phyloP scores from a whole-genome alignment of 2,888 invertebrate species.

The Drosophila planitibia region DNA sequence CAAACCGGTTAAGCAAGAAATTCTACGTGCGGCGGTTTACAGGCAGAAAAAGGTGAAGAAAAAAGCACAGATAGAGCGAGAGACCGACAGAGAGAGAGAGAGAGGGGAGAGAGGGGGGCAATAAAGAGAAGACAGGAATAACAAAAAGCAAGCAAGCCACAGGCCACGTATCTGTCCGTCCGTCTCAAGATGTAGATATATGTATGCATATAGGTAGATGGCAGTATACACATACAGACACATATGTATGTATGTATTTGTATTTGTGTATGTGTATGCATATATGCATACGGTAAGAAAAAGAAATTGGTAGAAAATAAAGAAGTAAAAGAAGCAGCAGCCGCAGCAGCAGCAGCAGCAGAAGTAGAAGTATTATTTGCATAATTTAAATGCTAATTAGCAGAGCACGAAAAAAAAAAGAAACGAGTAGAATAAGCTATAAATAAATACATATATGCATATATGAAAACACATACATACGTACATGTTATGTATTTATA shows the following conservation, averaged over 20 bases:
- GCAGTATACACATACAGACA: slow-evolving; percentile 6
- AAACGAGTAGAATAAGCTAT: slow-evolving; percentile 43
- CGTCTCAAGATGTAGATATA: slow-evolving; percentile 12
- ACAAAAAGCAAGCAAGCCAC: slow-evolving; percentile 27
- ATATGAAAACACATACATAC: slow-evolving; percentile 14
- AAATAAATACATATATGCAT: slow-evolving; percentile 31
- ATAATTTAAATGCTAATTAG: slow-evolving; percentile 78
- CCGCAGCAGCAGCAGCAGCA: not conserved
- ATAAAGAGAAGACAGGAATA: slow-evolving; percentile 24
- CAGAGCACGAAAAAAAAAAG: slow-evolving; percentile 9
- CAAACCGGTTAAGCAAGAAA: slow-evolving; percentile 69
- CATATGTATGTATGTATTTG: slow-evolving; percentile 30
- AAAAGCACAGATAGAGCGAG: slow-evolving; percentile 8
- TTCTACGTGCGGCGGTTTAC: slow-evolving; percentile 59
- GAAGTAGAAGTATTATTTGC: slow-evolving; percentile 66
- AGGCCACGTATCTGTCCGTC: slow-evolving; percentile 50
- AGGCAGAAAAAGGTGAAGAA: slow-evolving; percentile 16
- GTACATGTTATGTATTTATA: slow-evolving; percentile 6
- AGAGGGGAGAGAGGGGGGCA: slow-evolving; percentile 1
- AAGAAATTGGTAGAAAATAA: slow-evolving; percentile 37
- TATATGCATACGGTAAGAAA: slow-evolving; percentile 37
- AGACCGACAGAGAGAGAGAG: not conserved
- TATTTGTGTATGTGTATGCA: slow-evolving; percentile 42
- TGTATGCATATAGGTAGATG: slow-evolving; percentile 24
- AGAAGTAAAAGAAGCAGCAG: slow-evolving; percentile 22